Percentiles rank a stretch among this genome's conserved stretches.
These are phyloP conservation scores for Papilio xuthus DNA, from an alignment of 1,140 invertebrate species.

Conservation along the genomic window DNA sequence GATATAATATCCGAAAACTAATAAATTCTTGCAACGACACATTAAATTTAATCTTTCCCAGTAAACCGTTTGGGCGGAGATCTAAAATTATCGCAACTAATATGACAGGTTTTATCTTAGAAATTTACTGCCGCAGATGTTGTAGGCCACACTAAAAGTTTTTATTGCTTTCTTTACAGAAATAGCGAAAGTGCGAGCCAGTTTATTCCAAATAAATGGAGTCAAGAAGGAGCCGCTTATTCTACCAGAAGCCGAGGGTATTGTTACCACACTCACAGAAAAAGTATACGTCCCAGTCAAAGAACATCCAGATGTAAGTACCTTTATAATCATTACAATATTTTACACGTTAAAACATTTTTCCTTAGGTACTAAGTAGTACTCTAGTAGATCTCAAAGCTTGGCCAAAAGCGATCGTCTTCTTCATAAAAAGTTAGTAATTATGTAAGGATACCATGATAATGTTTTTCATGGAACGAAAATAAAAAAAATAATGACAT, in stretches of 20 bases:
- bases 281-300: conserved; percentile 99
- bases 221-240: conserved; percentile 96
- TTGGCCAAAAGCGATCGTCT: too few species aligned
- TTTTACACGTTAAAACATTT: not conserved
- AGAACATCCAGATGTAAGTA: conserved; percentile 99
- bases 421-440: too few species aligned
- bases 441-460: too few species aligned
- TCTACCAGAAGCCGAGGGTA: conserved; percentile 96
- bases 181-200: conserved; percentile 98
- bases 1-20: conserved; percentile 25
- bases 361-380: too few species aligned
- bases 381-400: not conserved
- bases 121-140: conserved; percentile 62
- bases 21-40: conserved; percentile 46
- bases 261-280: conserved; percentile 95
- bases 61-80: conserved; percentile 56
- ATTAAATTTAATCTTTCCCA: conserved; percentile 66
- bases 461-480: too few species aligned
- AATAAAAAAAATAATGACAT: too few species aligned
- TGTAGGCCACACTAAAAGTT: conserved; percentile 50
- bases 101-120: conserved; percentile 58
- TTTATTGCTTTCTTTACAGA: conserved; percentile 88
- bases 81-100: conserved; percentile 61
- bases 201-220: conserved; percentile 99
- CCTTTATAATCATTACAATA: conserved; percentile 21